These are phyloP conservation scores for Caenorhabditis angaria DNA, from an alignment of 2,888 invertebrate genomes.

Conservation along the genomic window DNA sequence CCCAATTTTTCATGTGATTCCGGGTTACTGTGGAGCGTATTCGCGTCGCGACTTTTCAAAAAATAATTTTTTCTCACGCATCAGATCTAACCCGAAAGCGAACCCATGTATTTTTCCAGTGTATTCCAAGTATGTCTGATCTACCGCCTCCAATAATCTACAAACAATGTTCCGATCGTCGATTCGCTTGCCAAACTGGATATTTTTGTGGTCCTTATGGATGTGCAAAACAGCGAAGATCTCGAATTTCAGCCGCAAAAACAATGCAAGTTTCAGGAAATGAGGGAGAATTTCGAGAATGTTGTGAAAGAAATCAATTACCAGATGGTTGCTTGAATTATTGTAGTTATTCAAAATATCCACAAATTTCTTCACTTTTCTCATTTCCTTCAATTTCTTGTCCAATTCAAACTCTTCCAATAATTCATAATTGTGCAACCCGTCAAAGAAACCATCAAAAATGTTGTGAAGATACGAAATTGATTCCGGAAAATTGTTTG, in stretches of 20 bases:
- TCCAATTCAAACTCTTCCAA: background rate
- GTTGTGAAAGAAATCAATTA: background rate
- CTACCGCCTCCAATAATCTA: slow-evolving; percentile 29
- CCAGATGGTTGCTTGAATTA: background rate
- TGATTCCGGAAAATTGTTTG: background rate
- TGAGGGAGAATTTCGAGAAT: background rate
- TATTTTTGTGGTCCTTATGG: slow-evolving; percentile 9
- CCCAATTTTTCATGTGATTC: too few species aligned
- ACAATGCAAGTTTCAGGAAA: background rate
- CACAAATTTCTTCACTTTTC: background rate
- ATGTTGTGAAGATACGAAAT: background rate
- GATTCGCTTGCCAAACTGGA: background rate
- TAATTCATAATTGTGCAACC: slow-evolving; percentile 1
- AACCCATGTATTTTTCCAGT: too few species aligned
- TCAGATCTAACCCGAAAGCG: too few species aligned
- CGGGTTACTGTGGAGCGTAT: too few species aligned
- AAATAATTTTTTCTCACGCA: too few species aligned
- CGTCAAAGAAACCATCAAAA: background rate
- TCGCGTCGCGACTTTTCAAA: too few species aligned
- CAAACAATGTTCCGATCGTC: slow-evolving; percentile 17
- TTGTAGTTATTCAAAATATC: background rate
- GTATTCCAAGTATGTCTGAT: slow-evolving; percentile 30
- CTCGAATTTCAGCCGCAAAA: background rate
- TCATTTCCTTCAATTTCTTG: background rate
- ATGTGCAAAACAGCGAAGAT: background rate